These are phyloP conservation scores for Poeciliopsis presidionis DNA, from an alignment of 2,797 vertebrate genomes.

Conservation along the genomic window DNA sequence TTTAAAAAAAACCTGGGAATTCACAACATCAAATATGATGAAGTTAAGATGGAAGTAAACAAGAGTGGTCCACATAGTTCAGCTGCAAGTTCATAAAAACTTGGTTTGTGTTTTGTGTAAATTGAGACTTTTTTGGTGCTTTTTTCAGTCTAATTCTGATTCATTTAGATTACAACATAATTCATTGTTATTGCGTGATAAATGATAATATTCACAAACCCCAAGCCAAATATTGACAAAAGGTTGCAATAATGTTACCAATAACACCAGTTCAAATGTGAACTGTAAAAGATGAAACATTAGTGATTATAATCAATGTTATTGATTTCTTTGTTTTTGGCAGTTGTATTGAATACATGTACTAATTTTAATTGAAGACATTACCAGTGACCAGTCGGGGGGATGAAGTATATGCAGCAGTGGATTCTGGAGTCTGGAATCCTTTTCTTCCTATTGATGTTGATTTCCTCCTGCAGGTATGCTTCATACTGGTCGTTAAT, in stretches of 20 bases:
- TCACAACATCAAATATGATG: background rate
- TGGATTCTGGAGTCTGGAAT: conserved; percentile 96
- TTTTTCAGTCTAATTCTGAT: background rate
- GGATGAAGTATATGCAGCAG: conserved; percentile 99
- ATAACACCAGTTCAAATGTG: no score
- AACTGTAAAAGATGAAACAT: background rate
- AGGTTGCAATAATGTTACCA: background rate
- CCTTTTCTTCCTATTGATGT: conserved; percentile 94
- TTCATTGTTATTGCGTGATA: background rate
- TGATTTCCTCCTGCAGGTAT: conserved; percentile 96
- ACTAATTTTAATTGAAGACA: conserved; percentile 34
- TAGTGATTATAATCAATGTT: background rate
- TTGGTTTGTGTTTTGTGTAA: background rate
- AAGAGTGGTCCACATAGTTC: no score
- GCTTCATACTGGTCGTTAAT: conserved; percentile 98
- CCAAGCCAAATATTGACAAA: background rate
- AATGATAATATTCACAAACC: background rate
- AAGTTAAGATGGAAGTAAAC: background rate
- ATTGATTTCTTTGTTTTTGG: background rate
- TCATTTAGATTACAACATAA: background rate
- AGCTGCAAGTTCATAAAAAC: background rate
- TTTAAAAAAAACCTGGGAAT: background rate
- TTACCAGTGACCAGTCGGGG: conserved; percentile 97
- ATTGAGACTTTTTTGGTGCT: background rate
- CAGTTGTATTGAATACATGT: background rate